Conservation (phyloP, 2,888 invertebrate species). For the Agrotis exclamationis region DNA sequence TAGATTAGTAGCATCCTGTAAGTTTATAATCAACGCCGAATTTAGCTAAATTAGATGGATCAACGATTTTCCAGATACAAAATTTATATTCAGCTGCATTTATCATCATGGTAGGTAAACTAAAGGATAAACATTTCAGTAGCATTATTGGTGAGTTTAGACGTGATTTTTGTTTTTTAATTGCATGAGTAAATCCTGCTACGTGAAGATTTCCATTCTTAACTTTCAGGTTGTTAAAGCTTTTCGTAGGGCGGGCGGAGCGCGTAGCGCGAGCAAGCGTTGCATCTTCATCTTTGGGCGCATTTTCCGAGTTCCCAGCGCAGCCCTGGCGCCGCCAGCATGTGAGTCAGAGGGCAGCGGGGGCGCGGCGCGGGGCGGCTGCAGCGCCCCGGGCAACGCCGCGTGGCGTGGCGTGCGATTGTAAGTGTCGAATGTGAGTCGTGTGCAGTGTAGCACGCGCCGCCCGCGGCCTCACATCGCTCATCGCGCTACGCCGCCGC, state of each 20-base stretch:
- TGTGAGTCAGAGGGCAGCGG: slow-evolving; percentile 70
- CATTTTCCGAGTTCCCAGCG: slow-evolving; percentile 47
- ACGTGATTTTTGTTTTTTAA: background rate
- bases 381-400: slow-evolving; percentile 67
- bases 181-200: background rate
- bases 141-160: background rate
- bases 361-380: slow-evolving; percentile 68
- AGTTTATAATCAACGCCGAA: slow-evolving; percentile 15
- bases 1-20: slow-evolving; percentile 9
- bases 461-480: slow-evolving; percentile 89
- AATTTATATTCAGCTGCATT: background rate
- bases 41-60: slow-evolving; percentile 11
- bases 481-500: slow-evolving; percentile 88
- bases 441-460: slow-evolving; percentile 89
- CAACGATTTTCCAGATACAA: background rate
- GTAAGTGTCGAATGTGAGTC: slow-evolving; percentile 76
- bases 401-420: slow-evolving; percentile 67
- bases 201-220: slow-evolving; percentile 10
- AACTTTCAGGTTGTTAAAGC: slow-evolving; percentile 1
- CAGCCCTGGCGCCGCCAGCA: slow-evolving; percentile 60
- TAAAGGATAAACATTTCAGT: slow-evolving; percentile 4
- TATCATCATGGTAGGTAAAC: background rate
- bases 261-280: background rate
- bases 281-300: slow-evolving; percentile 52
- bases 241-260: slow-evolving; percentile 54